Conservation (phyloP, 2,113 vertebrate species). For the Trematocara nigrifrons region DNA sequence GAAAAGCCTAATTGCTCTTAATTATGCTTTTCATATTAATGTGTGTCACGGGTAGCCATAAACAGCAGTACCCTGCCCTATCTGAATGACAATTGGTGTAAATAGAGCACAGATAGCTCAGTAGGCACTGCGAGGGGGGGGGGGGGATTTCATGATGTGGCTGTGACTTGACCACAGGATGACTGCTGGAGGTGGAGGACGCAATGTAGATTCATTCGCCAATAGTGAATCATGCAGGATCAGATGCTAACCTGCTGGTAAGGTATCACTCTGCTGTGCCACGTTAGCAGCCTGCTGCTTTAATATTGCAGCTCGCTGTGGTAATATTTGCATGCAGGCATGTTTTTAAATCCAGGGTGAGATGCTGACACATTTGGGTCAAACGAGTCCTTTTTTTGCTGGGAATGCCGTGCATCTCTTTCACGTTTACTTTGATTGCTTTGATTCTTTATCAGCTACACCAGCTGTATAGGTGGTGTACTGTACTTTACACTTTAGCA, state of each 20-base stretch:
- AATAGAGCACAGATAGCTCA: conserved; percentile 30
- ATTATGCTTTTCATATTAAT: conserved; percentile 63
- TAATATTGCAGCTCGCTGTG: background rate
- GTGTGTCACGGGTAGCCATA: conserved; percentile 32
- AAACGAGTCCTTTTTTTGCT: background rate
- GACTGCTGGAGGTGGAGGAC: background rate
- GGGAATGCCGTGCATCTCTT: background rate
- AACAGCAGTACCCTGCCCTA: conserved; percentile 46
- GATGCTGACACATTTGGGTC: conserved; percentile 45
- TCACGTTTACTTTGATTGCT: background rate
- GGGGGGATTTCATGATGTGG: background rate
- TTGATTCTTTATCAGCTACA: background rate
- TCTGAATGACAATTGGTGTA: conserved; percentile 70
- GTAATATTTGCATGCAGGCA: background rate
- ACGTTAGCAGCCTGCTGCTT: background rate
- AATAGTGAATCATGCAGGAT: background rate
- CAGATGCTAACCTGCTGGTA: background rate
- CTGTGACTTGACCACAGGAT: background rate
- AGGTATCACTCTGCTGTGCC: background rate
- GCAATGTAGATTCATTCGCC: background rate
- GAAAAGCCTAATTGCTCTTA: conserved; percentile 55
- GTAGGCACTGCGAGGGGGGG: background rate
- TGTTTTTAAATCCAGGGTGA: conserved; percentile 1
- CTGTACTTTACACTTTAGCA: background rate
- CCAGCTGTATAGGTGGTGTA: rapidly evolving